phyloP scores from a whole-genome alignment of 2,113 vertebrate genomes.

The Chaetops frenatus region DNA sequence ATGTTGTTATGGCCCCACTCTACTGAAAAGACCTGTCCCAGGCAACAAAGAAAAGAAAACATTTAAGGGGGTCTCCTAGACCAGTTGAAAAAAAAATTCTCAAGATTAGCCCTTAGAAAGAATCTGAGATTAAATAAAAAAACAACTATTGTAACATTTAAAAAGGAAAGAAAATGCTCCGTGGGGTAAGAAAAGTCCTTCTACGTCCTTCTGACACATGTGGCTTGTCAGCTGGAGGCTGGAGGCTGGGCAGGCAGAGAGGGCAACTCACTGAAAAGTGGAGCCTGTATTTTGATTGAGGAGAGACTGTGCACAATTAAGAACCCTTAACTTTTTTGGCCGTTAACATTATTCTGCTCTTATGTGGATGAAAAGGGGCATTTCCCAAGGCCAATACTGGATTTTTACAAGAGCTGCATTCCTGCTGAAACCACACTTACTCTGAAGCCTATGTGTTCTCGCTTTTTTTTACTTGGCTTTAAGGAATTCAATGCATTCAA shows the following conservation, averaged over 20 bases:
- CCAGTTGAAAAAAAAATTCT: background rate
- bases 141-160: background rate
- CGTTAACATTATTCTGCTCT: background rate
- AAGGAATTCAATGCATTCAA: conserved; percentile 22
- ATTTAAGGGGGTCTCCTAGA: background rate
- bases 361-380: background rate
- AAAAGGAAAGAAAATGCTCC: background rate
- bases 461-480: conserved; percentile 34
- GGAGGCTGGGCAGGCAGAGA: background rate
- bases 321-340: background rate
- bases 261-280: background rate
- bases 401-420: conserved; percentile 2
- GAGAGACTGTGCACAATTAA: background rate
- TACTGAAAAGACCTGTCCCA: background rate
- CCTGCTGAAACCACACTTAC: background rate
- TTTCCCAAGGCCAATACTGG: conserved; percentile 9
- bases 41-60: background rate
- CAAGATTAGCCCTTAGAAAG: background rate
- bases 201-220: background rate
- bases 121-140: background rate
- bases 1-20: background rate
- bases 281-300: background rate
- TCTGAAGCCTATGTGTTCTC: background rate
- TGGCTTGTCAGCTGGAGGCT: background rate
- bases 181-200: background rate